Evolutionary conservation across 1,140 invertebrate genomes (phyloP).

Genomic region (Drosophila paulistorum): DNA sequence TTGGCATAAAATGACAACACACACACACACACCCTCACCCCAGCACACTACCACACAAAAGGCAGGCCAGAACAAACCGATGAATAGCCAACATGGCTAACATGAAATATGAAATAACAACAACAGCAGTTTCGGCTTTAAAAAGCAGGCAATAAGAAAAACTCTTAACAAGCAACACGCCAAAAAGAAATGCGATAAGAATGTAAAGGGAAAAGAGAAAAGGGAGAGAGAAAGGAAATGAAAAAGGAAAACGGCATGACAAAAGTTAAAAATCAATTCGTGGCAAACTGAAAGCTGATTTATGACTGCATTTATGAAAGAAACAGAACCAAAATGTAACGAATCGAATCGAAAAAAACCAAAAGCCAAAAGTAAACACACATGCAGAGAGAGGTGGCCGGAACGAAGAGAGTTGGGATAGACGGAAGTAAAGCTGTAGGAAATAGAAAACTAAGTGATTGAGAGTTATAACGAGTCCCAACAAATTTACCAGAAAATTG

Average conservation of each 20-base stretch:
- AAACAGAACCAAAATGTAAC: constrained; percentile 28
- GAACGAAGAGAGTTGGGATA: constrained; percentile 19
- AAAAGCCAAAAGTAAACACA: constrained; percentile 44
- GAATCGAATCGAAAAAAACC: constrained; percentile 28
- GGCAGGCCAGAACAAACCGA: constrained; percentile 6
- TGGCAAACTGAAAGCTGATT: constrained; percentile 80
- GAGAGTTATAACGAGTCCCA: constrained; percentile 77
- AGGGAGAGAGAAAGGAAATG: constrained; percentile 55
- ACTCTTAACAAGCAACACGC: constrained; percentile 64
- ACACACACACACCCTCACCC: background rate
- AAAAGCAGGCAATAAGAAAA: constrained; percentile 40
- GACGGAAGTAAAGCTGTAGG: constrained; percentile 47
- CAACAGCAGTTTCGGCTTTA: constrained; percentile 26
- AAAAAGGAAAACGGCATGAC: constrained; percentile 53
- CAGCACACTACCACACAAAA: constrained; percentile 46
- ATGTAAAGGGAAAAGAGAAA: constrained; percentile 34
- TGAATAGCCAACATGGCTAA: constrained; percentile 30
- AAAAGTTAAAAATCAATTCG: constrained; percentile 80
- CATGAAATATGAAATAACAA: constrained; percentile 71
- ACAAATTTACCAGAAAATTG: constrained; percentile 83
- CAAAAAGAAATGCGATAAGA: constrained; percentile 70
- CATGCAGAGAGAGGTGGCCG: constrained; percentile 19
- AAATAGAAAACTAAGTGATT: constrained; percentile 82
- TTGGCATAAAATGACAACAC: background rate
- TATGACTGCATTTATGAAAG: constrained; percentile 78